Evolutionary conservation across 2,888 invertebrate genomes (phyloP).

Genomic region (Ophioninae sp.): DNA sequence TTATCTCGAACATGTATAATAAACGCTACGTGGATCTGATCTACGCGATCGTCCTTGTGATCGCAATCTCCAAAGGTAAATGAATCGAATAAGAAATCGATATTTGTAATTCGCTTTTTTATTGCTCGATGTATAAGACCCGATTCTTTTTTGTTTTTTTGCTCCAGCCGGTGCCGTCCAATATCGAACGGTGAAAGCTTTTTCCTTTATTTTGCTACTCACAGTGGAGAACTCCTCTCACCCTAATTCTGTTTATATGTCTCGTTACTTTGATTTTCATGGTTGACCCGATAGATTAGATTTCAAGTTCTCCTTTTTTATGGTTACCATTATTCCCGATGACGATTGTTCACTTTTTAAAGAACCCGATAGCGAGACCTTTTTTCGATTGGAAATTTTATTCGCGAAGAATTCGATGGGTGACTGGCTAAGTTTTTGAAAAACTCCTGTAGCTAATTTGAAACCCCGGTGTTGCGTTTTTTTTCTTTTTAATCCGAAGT

Average conservation of each 20-base stretch:
- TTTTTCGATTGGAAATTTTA: slow-evolving; percentile 38
- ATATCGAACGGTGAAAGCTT: slow-evolving; percentile 25
- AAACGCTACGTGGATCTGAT: slow-evolving; percentile 52
- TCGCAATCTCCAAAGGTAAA: slow-evolving; percentile 58
- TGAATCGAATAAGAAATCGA: background rate
- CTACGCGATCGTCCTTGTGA: slow-evolving; percentile 55
- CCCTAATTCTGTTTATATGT: slow-evolving; percentile 33
- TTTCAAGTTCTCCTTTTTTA: slow-evolving; percentile 32
- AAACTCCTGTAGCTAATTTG: background rate
- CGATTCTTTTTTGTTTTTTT: slow-evolving; percentile 3
- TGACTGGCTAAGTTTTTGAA: background rate
- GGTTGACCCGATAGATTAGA: slow-evolving; percentile 22
- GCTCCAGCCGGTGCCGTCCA: background rate
- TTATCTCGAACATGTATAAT: slow-evolving; percentile 53
- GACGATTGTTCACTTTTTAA: slow-evolving; percentile 25
- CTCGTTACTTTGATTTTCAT: slow-evolving; percentile 42
- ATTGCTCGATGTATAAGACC: background rate
- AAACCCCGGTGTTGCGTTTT: background rate
- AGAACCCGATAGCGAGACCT: slow-evolving; percentile 1
- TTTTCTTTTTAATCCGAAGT: background rate
- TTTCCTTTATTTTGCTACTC: background rate
- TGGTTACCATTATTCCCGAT: slow-evolving; percentile 15
- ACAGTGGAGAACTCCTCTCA: background rate
- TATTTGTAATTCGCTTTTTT: slow-evolving; percentile 4
- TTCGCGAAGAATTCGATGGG: slow-evolving; percentile 19